Conservation (phyloP, 2,797 vertebrate species). For the Pantherophis alleghaniensis region DNA sequence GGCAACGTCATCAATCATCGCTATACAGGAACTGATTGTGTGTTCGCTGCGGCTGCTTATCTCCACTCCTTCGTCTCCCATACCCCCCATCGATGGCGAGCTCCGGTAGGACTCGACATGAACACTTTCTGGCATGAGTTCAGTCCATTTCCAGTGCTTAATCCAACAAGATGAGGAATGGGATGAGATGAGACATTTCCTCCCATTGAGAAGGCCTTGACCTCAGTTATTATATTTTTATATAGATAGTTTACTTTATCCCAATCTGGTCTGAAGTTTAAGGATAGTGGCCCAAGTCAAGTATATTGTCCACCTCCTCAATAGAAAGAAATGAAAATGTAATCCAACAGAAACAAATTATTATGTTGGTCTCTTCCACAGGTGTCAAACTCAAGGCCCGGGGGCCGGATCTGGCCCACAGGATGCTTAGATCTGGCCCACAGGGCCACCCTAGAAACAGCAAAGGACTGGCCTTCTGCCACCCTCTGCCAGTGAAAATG, state of each 20-base stretch:
- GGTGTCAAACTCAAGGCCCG: too few relatives aligned
- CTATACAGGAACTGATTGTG: too few relatives aligned
- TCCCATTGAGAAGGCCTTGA: neutral
- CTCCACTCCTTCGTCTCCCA: too few relatives aligned
- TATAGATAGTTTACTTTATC: neutral
- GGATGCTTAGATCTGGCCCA: too few relatives aligned
- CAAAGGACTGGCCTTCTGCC: too few relatives aligned
- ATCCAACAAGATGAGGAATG: neutral
- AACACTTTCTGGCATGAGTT: neutral
- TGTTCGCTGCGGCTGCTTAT: too few relatives aligned
- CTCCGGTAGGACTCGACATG: too few relatives aligned
- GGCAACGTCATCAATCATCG: too few relatives aligned
- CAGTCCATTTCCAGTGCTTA: neutral
- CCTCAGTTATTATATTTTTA: neutral
- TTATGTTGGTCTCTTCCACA: neutral
- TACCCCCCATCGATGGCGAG: too few relatives aligned
- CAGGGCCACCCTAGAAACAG: too few relatives aligned
- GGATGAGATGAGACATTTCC: neutral
- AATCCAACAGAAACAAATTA: neutral
- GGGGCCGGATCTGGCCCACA: too few relatives aligned
- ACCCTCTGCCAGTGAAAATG: too few relatives aligned
- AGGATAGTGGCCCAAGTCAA: neutral
- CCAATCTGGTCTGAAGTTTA: neutral
- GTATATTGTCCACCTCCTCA: neutral
- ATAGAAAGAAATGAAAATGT: neutral